These are phyloP conservation scores for Condylura cristata DNA, from an alignment of 2,113 vertebrate species.

Conservation along the genomic window DNA sequence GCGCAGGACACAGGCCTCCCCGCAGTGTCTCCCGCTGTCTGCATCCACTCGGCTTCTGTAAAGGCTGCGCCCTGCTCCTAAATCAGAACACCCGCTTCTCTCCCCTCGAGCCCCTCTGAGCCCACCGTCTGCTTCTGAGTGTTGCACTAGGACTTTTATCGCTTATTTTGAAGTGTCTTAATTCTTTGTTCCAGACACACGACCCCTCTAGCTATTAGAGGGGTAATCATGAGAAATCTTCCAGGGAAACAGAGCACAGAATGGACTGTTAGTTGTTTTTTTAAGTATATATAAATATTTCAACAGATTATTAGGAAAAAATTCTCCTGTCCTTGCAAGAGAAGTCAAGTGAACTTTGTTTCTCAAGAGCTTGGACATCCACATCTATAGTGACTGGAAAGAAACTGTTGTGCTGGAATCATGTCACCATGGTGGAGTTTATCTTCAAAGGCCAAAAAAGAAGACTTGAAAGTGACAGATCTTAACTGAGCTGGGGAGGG, in stretches of 20 bases:
- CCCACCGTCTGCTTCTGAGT: constrained; percentile 57
- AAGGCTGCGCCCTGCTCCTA: background rate
- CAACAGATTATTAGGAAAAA: constrained; percentile 70
- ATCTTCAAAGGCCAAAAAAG: constrained; percentile 53
- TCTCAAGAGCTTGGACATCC: constrained; percentile 50
- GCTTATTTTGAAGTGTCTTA: constrained; percentile 78
- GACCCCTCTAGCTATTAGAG: constrained; percentile 52
- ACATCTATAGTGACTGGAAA: constrained; percentile 63
- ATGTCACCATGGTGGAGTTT: constrained; percentile 40
- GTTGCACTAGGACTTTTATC: constrained; percentile 68
- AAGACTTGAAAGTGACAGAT: constrained; percentile 41
- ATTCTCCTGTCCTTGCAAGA: constrained; percentile 72
- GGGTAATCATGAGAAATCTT: constrained; percentile 70
- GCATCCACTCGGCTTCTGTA: background rate
- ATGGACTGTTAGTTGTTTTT: constrained; percentile 74
- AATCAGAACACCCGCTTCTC: background rate
- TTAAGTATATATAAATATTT: constrained; percentile 71
- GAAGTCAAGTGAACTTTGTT: constrained; percentile 65
- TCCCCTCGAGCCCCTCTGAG: background rate
- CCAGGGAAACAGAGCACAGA: constrained; percentile 78
- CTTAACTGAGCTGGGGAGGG: constrained; percentile 38
- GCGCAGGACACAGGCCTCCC: background rate
- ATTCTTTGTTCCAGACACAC: constrained; percentile 72
- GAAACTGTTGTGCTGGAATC: constrained; percentile 60
- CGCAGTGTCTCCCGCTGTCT: background rate